Conservation (phyloP, 2,797 vertebrate species). For the Aythya fuligula region DNA sequence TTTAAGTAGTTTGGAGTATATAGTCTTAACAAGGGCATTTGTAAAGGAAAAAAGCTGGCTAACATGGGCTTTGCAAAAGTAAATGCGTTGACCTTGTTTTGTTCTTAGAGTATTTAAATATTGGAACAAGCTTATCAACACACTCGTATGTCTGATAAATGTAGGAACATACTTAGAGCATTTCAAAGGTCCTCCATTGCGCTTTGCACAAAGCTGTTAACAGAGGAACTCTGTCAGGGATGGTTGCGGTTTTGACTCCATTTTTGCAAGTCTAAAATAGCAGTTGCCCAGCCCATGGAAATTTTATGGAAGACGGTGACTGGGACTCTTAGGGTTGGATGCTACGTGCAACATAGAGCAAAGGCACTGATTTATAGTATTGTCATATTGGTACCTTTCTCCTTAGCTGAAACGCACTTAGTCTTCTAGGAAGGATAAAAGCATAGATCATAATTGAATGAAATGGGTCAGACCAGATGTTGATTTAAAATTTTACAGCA, state of each 20-base stretch:
- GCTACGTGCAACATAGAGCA: rapidly evolving
- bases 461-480: not conserved
- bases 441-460: not conserved
- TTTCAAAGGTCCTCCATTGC: not conserved
- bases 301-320: not conserved
- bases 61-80: not conserved
- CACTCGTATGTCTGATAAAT: not conserved
- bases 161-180: not conserved
- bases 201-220: not conserved
- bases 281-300: not conserved
- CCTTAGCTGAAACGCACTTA: not conserved
- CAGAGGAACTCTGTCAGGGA: not conserved
- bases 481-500: not conserved
- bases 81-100: not conserved
- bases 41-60: not conserved
- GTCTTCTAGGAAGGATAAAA: not conserved
- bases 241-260: not conserved
- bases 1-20: not conserved
- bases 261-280: not conserved
- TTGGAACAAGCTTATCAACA: not conserved
- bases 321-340: not conserved
- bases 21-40: not conserved
- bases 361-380: not conserved
- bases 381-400: not conserved
- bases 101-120: not conserved